phyloP scores from a whole-genome alignment of 2,888 invertebrate genomes.

The Idaea straminata region DNA sequence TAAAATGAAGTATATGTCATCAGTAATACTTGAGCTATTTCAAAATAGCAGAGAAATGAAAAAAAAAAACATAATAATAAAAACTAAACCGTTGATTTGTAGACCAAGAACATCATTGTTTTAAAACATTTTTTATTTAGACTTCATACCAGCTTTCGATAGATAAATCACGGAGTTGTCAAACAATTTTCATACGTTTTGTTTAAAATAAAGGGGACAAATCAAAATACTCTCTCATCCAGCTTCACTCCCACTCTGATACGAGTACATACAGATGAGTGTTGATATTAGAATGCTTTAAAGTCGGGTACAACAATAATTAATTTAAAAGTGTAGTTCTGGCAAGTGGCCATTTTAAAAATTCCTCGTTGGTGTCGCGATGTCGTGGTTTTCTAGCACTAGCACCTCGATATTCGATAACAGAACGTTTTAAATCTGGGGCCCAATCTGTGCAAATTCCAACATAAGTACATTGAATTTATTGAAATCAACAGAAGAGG shows the following conservation, averaged over 20 bases:
- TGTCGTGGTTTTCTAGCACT: constrained; percentile 19
- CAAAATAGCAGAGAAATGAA: not conserved
- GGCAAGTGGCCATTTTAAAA: constrained; percentile 67
- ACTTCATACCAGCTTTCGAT: not conserved
- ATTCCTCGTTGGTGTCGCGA: constrained; percentile 45
- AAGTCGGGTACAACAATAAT: constrained; percentile 75
- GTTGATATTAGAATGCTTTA: constrained; percentile 72
- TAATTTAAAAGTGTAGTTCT: constrained; percentile 71
- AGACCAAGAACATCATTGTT: not conserved
- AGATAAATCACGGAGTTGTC: not conserved
- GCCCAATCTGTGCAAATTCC: not conserved
- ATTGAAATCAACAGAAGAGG: not conserved
- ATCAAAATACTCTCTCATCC: constrained; percentile 67
- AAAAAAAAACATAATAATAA: not conserved
- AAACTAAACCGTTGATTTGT: not conserved
- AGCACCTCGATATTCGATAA: constrained; percentile 27
- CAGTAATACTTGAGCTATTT: too few relatives aligned
- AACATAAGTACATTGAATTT: constrained; percentile 3
- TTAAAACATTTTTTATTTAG: not conserved
- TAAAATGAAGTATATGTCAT: too few relatives aligned
- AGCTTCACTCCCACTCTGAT: constrained; percentile 47
- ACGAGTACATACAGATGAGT: constrained; percentile 37
- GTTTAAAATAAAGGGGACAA: constrained; percentile 66
- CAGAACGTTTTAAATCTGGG: constrained; percentile 4
- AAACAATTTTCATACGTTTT: constrained; percentile 40